Percentiles rank a stretch among this genome's conserved stretches.
Conservation (phyloP, 2,113 vertebrate genomes). For the Marmota flaviventris region DNA sequence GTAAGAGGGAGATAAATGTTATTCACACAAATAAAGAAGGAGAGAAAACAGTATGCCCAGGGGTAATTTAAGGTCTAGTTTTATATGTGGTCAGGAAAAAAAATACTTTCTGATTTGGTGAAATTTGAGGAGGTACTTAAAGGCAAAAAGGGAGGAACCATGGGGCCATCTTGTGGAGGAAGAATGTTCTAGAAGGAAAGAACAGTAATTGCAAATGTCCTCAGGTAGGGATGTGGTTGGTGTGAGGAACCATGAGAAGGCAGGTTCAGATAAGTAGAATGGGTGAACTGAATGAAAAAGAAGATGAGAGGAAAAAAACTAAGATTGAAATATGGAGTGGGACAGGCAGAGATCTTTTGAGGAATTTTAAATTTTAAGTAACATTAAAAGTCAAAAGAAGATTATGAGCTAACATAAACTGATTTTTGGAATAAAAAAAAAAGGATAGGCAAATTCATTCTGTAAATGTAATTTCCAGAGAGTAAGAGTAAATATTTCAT, state of each 20-base stretch:
- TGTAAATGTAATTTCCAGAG: neutral
- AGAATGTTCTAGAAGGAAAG: neutral
- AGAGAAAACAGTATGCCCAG: neutral
- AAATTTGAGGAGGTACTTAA: neutral
- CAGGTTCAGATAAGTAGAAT: neutral
- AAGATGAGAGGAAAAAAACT: neutral
- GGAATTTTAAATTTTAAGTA: constrained; percentile 32
- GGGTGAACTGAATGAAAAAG: neutral
- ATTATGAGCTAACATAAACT: neutral
- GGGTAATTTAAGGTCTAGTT: neutral
- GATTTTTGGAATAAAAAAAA: neutral
- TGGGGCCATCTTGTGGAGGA: neutral
- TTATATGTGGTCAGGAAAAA: neutral
- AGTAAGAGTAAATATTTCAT: neutral
- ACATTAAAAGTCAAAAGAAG: neutral
- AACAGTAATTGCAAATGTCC: neutral
- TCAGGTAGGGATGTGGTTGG: neutral
- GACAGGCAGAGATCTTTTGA: neutral
- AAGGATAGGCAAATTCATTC: neutral
- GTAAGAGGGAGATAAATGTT: neutral
- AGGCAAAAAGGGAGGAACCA: neutral
- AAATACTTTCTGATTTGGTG: neutral
- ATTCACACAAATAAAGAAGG: neutral
- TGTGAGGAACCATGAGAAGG: neutral
- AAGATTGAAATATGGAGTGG: neutral